Evolutionary conservation across 1,140 invertebrate species (phyloP), one percentile per base, ranked within the genome.

Genomic region (Colletes latitarsis): DNA sequence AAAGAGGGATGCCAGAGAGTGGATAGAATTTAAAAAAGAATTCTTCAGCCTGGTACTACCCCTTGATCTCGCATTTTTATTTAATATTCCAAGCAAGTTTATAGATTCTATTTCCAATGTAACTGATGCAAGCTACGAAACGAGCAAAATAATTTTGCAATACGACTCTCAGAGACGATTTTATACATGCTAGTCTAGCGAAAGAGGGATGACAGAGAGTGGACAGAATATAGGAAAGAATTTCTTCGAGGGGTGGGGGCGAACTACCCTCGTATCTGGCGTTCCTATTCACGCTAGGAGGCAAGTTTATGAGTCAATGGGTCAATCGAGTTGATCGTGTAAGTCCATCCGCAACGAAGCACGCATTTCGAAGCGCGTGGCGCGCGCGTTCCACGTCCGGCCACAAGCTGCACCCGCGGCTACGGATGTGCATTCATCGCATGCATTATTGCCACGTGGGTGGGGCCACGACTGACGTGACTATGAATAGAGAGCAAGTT

Each of bases 401-500:
- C 52, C 74, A 82, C 66, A 77, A 76, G 60, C 79, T 62, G 68
- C 66, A 76, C 57, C 14, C 77, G 69, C 69, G 77, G 60, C 60
- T 81, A 82, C 85, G 84, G 69, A 83, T 83, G 85, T 84, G 86
- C 84, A 89, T 89, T 88, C 80, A 88, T 84, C 82, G 69, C 58
- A 63, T 82, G 84, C 89, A 82, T 85, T 88, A 88, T 82, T 80
- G 77, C 81, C 68, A 55, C 81, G 81, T 87, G 86, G 71, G 74
- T 74, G 77, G 85, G 78, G 60, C 68, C n/a, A 30, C 21, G 46
- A 58, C 68, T 58, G 75, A 70, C 67, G 78, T 66, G 85, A 77
- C 87, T 88, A 88, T 89, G 89, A 90, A 90, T 90, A 90, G 89
- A 80, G 71, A 68, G 83, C 85, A 88, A 89, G 88, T 90, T 90